Conservation (phyloP, 2,113 vertebrate genomes). For the Paradoxurus hermaphroditus region DNA sequence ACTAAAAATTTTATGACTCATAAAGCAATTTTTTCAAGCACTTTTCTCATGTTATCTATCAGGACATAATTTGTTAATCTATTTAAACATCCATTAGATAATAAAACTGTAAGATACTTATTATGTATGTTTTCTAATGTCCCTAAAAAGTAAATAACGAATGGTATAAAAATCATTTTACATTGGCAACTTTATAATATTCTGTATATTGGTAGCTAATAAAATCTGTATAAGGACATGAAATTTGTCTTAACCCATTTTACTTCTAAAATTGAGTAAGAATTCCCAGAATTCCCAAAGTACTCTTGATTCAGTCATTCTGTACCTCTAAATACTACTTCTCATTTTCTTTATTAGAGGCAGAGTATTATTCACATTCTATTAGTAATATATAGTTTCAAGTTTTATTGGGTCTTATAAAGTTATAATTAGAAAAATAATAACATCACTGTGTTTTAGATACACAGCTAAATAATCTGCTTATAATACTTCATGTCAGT, state of each 20-base stretch:
- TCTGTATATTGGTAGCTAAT: slow-evolving; percentile 42
- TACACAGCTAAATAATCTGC: slow-evolving; percentile 1
- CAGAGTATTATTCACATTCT: slow-evolving; percentile 17
- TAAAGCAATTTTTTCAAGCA: slow-evolving; percentile 52
- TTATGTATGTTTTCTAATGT: slow-evolving; percentile 63
- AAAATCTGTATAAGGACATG: slow-evolving; percentile 39
- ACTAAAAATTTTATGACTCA: slow-evolving; percentile 62
- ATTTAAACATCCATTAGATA: slow-evolving; percentile 66
- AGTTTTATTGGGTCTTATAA: slow-evolving; percentile 40
- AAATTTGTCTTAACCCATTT: slow-evolving; percentile 48
- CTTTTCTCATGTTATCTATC: slow-evolving; percentile 31
- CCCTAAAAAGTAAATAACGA: slow-evolving; percentile 69
- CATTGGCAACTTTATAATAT: slow-evolving; percentile 41
- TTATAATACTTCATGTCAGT: background rate
- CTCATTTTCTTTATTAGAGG: slow-evolving; percentile 49
- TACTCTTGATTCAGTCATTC: slow-evolving; percentile 34
- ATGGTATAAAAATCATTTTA: slow-evolving; percentile 63
- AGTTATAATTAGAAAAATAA: slow-evolving; percentile 55
- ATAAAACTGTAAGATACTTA: slow-evolving; percentile 64
- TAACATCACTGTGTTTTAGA: background rate
- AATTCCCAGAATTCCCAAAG: slow-evolving; percentile 24
- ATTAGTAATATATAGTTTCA: slow-evolving; percentile 25
- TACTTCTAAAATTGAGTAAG: slow-evolving; percentile 45
- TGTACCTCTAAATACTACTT: slow-evolving; percentile 23
- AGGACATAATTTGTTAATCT: slow-evolving; percentile 65